phyloP scores from a whole-genome alignment of 2,888 invertebrate species.

The Danaus chrysippus region DNA sequence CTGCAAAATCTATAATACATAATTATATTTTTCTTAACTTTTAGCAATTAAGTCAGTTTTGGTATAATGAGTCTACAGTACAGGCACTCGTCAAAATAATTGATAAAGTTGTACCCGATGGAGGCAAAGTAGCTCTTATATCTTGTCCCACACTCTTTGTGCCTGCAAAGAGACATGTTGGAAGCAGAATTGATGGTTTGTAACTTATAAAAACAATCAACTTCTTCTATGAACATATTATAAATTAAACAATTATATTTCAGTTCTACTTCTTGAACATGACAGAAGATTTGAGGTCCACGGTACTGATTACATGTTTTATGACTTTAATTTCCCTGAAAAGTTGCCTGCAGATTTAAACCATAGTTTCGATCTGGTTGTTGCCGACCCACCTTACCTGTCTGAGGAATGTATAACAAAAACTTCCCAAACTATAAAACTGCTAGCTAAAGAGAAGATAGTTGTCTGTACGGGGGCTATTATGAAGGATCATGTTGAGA shows the following conservation, averaged over 20 bases:
- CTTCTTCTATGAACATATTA: background rate
- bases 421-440: constrained; percentile 86
- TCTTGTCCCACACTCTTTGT: constrained; percentile 93
- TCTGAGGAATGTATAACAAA: constrained; percentile 95
- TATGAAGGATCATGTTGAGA: constrained; percentile 85
- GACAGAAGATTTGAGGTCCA: constrained; percentile 90
- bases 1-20: constrained; percentile 12
- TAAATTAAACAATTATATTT: constrained; percentile 41
- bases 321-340: constrained; percentile 91
- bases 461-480: constrained; percentile 93
- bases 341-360: constrained; percentile 80
- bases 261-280: constrained; percentile 89
- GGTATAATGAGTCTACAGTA: constrained; percentile 93
- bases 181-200: constrained; percentile 69
- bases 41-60: constrained; percentile 98
- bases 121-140: constrained; percentile 87
- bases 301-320: constrained; percentile 88
- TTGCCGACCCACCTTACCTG: constrained; percentile 97
- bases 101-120: constrained; percentile 69
- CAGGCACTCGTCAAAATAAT: constrained; percentile 84
- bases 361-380: constrained; percentile 86
- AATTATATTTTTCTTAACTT: constrained; percentile 30
- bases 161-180: constrained; percentile 77
- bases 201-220: background rate
- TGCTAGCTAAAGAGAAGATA: constrained; percentile 85